Conservation (phyloP, 2,113 vertebrate genomes). For the Scophthalmus maximus region DNA sequence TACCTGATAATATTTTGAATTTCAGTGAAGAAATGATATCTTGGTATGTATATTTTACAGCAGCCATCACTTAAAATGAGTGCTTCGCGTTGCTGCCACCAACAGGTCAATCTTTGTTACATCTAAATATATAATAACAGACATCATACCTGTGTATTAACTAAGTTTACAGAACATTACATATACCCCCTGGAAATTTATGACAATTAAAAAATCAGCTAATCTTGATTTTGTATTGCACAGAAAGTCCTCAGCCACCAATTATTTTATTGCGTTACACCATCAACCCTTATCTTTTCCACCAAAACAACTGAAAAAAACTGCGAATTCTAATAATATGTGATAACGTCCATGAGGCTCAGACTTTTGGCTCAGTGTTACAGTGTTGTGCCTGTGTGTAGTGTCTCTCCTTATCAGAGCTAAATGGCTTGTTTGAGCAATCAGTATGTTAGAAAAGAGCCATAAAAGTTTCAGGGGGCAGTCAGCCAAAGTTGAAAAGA, state of each 20-base stretch:
- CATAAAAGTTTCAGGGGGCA: slow-evolving; percentile 40
- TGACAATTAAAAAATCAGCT: too few species aligned
- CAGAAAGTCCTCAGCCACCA: not conserved
- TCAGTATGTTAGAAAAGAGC: slow-evolving; percentile 2
- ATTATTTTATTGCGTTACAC: not conserved
- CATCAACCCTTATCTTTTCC: not conserved
- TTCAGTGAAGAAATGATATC: too few species aligned
- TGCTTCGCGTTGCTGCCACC: slow-evolving; percentile 15
- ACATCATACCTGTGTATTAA: not conserved
- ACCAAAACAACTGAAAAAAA: not conserved
- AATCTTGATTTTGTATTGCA: too few species aligned
- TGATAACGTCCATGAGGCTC: not conserved
- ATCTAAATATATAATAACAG: too few species aligned
- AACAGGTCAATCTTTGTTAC: not conserved
- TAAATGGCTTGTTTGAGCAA: not conserved
- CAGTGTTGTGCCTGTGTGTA: not conserved
- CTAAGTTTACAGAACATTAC: not conserved
- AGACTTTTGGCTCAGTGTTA: not conserved
- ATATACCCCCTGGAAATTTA: not conserved
- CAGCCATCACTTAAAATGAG: not conserved
- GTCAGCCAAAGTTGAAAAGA: slow-evolving; percentile 22
- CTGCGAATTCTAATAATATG: not conserved
- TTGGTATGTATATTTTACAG: not conserved
- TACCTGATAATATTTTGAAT: too few species aligned
- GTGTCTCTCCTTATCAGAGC: slow-evolving; percentile 18